Evolutionary conservation across 2,888 invertebrate species (phyloP).

Genomic region (Phania funesta): DNA sequence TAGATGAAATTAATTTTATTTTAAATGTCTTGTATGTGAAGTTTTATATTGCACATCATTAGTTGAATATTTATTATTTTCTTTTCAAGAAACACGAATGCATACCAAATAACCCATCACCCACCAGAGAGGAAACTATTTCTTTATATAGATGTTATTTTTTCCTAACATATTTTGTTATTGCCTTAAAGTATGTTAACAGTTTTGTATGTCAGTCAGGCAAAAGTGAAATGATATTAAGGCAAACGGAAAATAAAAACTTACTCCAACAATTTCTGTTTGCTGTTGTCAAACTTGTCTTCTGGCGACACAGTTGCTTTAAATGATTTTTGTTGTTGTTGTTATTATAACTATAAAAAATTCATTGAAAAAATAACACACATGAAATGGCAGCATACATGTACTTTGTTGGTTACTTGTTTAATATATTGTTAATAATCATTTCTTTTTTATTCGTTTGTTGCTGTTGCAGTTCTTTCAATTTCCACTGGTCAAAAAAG

Average conservation of each 20-base stretch:
- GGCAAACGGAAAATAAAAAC: slow-evolving; percentile 3
- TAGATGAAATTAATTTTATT: not conserved
- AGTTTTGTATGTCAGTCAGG: slow-evolving; percentile 59
- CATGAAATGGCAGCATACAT: slow-evolving; percentile 1
- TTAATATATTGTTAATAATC: slow-evolving; percentile 54
- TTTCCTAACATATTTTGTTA: not conserved
- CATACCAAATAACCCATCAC: too few relatives aligned
- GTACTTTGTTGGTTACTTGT: slow-evolving; percentile 38
- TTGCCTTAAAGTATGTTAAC: slow-evolving; percentile 63
- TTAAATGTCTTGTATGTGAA: not conserved
- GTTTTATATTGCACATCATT: slow-evolving; percentile 44
- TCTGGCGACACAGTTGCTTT: slow-evolving; percentile 62
- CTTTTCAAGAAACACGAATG: not conserved
- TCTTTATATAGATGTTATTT: not conserved
- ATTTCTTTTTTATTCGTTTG: not conserved
- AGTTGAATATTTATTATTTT: slow-evolving; percentile 36
- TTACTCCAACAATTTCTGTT: not conserved
- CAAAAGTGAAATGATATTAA: slow-evolving; percentile 48
- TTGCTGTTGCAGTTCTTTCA: not conserved
- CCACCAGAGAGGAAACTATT: not conserved
- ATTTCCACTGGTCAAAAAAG: slow-evolving; percentile 18
- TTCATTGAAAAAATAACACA: not conserved
- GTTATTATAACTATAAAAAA: slow-evolving; percentile 16
- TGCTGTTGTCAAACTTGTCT: slow-evolving; percentile 53
- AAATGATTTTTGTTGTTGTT: slow-evolving; percentile 40